A percentile compares a stretch with the other conserved stretches of the same genome.
These are phyloP conservation scores for Sesia apiformis DNA, from an alignment of 2,888 invertebrate genomes.

Conservation along the genomic window DNA sequence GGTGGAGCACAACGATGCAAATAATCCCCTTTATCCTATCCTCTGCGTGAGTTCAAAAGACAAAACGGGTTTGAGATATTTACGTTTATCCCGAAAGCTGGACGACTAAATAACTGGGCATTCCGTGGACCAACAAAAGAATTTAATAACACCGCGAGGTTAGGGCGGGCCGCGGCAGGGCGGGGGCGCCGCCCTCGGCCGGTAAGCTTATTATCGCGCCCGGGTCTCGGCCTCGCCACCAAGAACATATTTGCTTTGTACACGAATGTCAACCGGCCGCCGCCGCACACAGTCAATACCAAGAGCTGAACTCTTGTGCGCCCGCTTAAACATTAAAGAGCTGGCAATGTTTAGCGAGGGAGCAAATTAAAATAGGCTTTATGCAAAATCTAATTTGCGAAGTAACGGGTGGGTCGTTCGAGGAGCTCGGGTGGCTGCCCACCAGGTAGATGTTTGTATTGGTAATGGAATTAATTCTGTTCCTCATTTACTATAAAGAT, in stretches of 20 bases:
- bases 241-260: conserved; percentile 64
- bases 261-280: conserved; percentile 51
- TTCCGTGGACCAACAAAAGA: conserved; percentile 60
- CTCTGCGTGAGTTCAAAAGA: conserved; percentile 48
- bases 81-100: conserved; percentile 51
- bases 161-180: conserved; percentile 36
- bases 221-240: conserved; percentile 29
- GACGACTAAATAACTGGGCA: conserved; percentile 54
- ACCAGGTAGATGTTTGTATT: conserved; percentile 58
- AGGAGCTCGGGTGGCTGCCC: conserved; percentile 38
- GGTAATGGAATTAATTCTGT: conserved; percentile 65
- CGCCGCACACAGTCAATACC: conserved; percentile 41
- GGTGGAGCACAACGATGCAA: conserved; percentile 27
- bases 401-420: conserved; percentile 52
- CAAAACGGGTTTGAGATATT: conserved; percentile 39
- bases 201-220: conserved; percentile 65
- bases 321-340: conserved; percentile 68
- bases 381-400: conserved; percentile 71
- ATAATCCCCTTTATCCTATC: conserved; percentile 43
- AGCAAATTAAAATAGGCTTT: conserved; percentile 73
- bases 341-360: conserved; percentile 63
- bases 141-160: conserved; percentile 60
- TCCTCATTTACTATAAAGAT: conserved; percentile 15
- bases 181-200: conserved; percentile 36
- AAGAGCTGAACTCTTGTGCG: conserved; percentile 31